Base-by-base conservation (phyloP, 2,888 invertebrate genomes). In the Athripsodes cinereus region DNA sequence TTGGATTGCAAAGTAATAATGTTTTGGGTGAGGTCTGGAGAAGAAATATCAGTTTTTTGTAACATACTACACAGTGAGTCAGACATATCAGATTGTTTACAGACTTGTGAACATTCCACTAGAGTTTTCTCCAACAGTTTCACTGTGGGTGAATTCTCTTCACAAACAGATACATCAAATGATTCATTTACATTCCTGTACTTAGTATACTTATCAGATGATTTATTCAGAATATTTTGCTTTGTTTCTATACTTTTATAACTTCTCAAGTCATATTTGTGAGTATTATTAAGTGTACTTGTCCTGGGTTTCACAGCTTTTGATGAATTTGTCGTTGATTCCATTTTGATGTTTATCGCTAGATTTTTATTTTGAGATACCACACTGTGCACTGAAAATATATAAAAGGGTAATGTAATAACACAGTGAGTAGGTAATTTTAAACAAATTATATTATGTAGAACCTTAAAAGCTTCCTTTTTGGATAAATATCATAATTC, bases 131-230 rank as follows among this genome's bases (percentile, higher is more conserved):
- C 56, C 1, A n/a, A 13, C 34, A 19, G 18, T 51, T 22, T 57
- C 1, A 46, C 22, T 51, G 26, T 22, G n/a, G 55, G 56, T 10
- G 56, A 57, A 10, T 35, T 34, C 16, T 55, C 47, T 26, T 60
- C 60, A 16, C 31, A 44, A 3, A 47, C 22, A 13, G 60, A 60
- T 21, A 44, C 48, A 18, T 60, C 48, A 19, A 60, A 60, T 22
- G 60, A 60, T 22, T 60, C 26, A 21, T 60, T 48, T n/a, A 52
- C 22, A 18, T 57, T 53, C 44, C 59, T 56, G 47, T 60, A 60
- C 35, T 60, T 53, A 1, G 53, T 60, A 31, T 56, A 60, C 2
- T 40, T 13, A 13, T 8, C 13, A 13, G 16, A 5, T 3, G 13
- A 5, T 16, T 13, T 13, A 10, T 26, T 26, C n/a, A n/a, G n/a